Percentiles rank a stretch among this genome's conserved stretches.
Conservation (phyloP, 2,113 vertebrate genomes). For the Serinus canaria region DNA sequence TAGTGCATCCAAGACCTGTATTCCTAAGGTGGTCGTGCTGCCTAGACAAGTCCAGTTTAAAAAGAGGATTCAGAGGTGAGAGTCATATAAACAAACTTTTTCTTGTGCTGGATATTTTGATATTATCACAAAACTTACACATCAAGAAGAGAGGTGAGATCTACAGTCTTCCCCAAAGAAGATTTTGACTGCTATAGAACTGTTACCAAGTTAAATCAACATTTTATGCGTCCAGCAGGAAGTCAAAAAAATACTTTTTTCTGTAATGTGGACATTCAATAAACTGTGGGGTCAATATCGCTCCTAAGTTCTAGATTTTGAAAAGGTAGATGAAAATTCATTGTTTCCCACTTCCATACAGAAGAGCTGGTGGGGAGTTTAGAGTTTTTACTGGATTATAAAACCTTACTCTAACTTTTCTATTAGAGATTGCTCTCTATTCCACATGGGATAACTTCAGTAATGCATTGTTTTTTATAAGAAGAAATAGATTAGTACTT, state of each 20-base stretch:
- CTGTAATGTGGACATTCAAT: neutral
- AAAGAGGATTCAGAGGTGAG: neutral
- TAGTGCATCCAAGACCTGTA: neutral
- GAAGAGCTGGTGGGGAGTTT: neutral
- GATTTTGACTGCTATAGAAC: neutral
- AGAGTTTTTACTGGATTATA: neutral
- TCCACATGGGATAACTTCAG: slow-evolving; percentile 36
- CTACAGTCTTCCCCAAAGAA: neutral
- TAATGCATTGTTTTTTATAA: slow-evolving; percentile 49
- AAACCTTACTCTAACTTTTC: slow-evolving; percentile 47
- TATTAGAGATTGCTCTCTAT: slow-evolving; percentile 29
- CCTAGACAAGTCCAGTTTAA: neutral
- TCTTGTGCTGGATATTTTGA: neutral
- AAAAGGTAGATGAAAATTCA: neutral
- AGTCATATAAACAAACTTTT: neutral
- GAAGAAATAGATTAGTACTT: slow-evolving; percentile 48
- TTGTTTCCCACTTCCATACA: neutral
- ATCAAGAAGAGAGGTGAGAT: neutral
- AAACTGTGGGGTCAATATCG: neutral
- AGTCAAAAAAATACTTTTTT: neutral
- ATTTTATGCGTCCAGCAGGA: neutral
- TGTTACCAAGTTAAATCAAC: neutral
- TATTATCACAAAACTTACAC: neutral
- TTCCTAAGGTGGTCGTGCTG: neutral
- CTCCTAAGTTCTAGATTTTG: neutral